phyloP scores from a whole-genome alignment of 2,797 vertebrate species.

The Thunnus albacares region DNA sequence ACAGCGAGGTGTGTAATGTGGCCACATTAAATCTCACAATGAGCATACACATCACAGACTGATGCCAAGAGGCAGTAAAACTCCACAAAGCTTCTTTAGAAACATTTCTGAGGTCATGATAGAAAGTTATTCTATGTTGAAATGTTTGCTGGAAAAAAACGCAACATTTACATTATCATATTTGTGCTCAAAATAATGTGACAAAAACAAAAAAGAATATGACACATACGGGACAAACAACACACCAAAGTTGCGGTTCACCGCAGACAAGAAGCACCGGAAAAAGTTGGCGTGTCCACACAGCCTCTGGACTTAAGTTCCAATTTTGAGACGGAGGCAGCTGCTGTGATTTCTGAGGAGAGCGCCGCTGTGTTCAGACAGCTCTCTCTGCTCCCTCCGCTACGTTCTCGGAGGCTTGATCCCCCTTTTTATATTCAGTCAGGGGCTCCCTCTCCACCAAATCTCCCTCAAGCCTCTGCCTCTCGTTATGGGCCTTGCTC shows the following conservation, averaged over 20 bases:
- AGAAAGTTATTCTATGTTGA: background rate
- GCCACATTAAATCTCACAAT: background rate
- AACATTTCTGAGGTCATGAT: background rate
- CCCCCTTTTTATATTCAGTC: slow-evolving; percentile 63
- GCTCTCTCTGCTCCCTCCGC: slow-evolving; percentile 36
- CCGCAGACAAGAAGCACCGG: slow-evolving; percentile 26
- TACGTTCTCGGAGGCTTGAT: slow-evolving; percentile 34
- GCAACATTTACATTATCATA: background rate
- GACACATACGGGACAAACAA: slow-evolving; percentile 25
- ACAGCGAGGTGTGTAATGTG: background rate
- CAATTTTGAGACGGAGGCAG: slow-evolving; percentile 28
- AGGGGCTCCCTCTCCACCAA: slow-evolving; percentile 59
- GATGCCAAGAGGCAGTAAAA: background rate
- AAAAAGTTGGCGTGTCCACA: slow-evolving; percentile 32
- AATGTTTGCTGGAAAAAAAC: background rate
- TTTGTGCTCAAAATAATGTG: background rate
- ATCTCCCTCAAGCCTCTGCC: slow-evolving; percentile 70
- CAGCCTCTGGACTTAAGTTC: slow-evolving; percentile 50
- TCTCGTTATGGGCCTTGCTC: slow-evolving; percentile 69
- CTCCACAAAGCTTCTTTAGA: background rate
- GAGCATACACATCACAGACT: background rate
- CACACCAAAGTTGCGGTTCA: slow-evolving; percentile 23
- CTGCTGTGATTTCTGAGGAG: slow-evolving; percentile 25
- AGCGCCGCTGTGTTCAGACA: slow-evolving; percentile 34
- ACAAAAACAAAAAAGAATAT: background rate